Evolutionary conservation across 2,113 vertebrate genomes (phyloP).

Genomic region (Corythaeola cristata): DNA sequence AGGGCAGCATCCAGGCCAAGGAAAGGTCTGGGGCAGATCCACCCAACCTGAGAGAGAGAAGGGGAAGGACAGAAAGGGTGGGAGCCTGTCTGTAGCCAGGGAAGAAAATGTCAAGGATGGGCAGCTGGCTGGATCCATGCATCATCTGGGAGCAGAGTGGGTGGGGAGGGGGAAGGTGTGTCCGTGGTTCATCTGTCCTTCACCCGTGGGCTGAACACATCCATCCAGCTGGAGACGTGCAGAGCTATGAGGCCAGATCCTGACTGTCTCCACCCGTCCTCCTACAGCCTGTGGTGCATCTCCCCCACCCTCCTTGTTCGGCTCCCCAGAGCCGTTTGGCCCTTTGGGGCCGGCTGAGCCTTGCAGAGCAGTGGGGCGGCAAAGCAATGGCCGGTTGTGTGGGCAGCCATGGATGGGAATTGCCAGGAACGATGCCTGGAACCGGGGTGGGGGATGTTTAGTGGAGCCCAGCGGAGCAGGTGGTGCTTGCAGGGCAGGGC

Average conservation of each 20-base stretch:
- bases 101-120: conserved; percentile 27
- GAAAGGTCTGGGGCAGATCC: not conserved
- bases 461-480: not conserved
- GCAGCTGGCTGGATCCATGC: not conserved
- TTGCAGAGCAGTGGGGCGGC: accelerated
- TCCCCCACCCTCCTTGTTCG: not conserved
- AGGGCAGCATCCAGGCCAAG: accelerated
- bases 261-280: not conserved
- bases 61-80: not conserved
- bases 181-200: not conserved
- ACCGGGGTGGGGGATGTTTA: not conserved
- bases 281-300: accelerated
- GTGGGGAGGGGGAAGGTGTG: not conserved
- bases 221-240: not conserved
- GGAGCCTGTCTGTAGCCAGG: not conserved
- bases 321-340: not conserved
- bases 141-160: not conserved
- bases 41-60: not conserved
- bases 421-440: not conserved
- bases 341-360: not conserved
- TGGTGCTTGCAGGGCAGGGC: not conserved
- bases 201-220: not conserved
- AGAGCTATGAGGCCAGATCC: not conserved
- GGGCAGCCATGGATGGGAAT: not conserved
- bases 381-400: accelerated